These are phyloP conservation scores for Fragum fragum DNA, from an alignment of 2,888 invertebrate genomes.

Conservation along the genomic window DNA sequence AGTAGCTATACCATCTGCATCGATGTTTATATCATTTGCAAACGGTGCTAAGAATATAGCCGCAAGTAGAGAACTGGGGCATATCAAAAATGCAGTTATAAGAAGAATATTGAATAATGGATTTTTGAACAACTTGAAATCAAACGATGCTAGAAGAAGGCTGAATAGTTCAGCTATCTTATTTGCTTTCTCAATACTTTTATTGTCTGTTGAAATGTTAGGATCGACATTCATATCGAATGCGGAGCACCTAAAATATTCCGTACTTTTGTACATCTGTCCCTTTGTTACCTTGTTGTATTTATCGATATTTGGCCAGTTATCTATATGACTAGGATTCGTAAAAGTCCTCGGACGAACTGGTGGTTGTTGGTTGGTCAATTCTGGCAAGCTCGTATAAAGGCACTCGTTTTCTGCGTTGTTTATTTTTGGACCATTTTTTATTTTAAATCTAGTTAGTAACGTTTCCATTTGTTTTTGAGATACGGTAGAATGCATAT, in stretches of 20 bases:
- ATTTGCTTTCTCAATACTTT: background rate
- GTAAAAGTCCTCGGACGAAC: constrained; percentile 1
- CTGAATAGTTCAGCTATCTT: background rate
- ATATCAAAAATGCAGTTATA: constrained; percentile 31
- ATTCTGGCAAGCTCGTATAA: background rate
- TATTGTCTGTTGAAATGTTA: background rate
- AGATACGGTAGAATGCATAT: background rate
- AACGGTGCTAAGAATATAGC: constrained; percentile 60
- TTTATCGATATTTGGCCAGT: background rate
- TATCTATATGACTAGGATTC: constrained; percentile 3
- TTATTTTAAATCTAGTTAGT: background rate
- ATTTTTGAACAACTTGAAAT: constrained; percentile 55
- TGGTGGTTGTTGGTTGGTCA: background rate
- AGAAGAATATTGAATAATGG: constrained; percentile 45
- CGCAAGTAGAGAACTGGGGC: constrained; percentile 43
- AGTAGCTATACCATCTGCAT: constrained; percentile 41
- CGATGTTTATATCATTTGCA: constrained; percentile 51
- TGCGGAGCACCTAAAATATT: background rate
- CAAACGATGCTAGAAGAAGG: constrained; percentile 6
- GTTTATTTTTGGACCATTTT: background rate
- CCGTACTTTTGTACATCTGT: background rate
- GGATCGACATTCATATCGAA: background rate
- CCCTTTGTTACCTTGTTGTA: background rate
- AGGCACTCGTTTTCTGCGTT: background rate
- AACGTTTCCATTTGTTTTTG: background rate